Percentiles rank a stretch among this genome's conserved stretches.
Conservation (phyloP, 2,113 vertebrate genomes). For the Sylvietta virens region DNA sequence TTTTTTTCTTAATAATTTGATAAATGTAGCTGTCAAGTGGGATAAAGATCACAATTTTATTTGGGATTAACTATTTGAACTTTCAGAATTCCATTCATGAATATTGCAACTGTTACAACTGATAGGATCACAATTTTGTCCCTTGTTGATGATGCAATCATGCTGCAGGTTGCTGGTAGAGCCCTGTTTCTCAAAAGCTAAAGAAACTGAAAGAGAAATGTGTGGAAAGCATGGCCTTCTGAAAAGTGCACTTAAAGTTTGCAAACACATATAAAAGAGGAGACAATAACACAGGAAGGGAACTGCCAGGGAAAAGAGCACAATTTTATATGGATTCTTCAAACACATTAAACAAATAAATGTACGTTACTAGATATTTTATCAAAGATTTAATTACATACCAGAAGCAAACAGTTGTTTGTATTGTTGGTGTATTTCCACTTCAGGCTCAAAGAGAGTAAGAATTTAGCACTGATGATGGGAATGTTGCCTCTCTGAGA, state of each 20-base stretch:
- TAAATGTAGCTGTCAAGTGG: conserved; percentile 70
- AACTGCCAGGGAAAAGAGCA: background rate
- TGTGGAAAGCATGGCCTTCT: background rate
- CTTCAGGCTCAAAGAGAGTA: background rate
- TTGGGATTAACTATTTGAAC: conserved; percentile 66
- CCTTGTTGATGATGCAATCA: conserved; percentile 44
- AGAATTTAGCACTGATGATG: background rate
- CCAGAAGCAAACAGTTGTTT: background rate
- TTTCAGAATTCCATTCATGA: conserved; percentile 65
- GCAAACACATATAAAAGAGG: background rate
- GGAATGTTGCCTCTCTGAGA: background rate
- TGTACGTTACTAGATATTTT: background rate
- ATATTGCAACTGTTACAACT: conserved; percentile 37
- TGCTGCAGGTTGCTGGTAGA: background rate
- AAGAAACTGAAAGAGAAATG: background rate
- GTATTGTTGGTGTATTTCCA: background rate
- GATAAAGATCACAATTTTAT: conserved; percentile 74
- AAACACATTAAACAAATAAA: background rate
- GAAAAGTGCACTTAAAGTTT: background rate
- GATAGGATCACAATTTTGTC: conserved; percentile 47
- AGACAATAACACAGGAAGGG: background rate
- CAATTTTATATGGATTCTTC: background rate
- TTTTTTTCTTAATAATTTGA: conserved; percentile 75
- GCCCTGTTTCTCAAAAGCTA: background rate
- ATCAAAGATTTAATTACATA: background rate